These are phyloP conservation scores for Pseudococcus longispinus DNA, from an alignment of 2,888 invertebrate genomes.

Conservation along the genomic window DNA sequence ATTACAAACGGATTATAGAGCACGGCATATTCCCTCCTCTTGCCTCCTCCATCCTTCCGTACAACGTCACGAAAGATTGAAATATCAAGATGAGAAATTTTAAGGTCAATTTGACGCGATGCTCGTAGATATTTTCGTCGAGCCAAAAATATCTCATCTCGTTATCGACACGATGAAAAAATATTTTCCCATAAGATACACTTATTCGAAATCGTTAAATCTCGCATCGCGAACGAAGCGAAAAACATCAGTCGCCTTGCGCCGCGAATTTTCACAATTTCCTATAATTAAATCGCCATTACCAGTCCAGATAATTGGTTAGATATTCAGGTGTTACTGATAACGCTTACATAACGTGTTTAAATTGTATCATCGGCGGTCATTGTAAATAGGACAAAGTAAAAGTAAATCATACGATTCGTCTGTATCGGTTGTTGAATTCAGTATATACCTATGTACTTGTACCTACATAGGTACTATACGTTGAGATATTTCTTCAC, in stretches of 20 bases:
- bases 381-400: constrained; percentile 45
- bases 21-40: not conserved
- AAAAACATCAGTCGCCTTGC: not conserved
- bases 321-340: constrained; percentile 40
- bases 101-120: constrained; percentile 2
- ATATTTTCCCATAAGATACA: not conserved
- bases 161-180: not conserved
- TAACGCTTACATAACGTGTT: constrained; percentile 31
- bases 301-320: not conserved
- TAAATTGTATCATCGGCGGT: constrained; percentile 44
- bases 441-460: not conserved
- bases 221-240: not conserved
- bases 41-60: not conserved
- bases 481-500: not conserved
- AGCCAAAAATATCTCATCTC: not conserved
- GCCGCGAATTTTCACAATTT: constrained; percentile 43
- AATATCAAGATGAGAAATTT: constrained; percentile 26
- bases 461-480: not conserved
- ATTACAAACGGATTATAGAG: not conserved
- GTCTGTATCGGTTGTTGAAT: constrained; percentile 17
- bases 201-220: not conserved
- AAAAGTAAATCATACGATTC: constrained; percentile 45
- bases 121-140: not conserved
- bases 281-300: constrained; percentile 23
- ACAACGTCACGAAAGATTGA: not conserved